Percentiles rank a stretch among this genome's conserved stretches.
These are phyloP conservation scores for Paradoxurus hermaphroditus DNA, from an alignment of 2,113 vertebrate species.

Conservation along the genomic window DNA sequence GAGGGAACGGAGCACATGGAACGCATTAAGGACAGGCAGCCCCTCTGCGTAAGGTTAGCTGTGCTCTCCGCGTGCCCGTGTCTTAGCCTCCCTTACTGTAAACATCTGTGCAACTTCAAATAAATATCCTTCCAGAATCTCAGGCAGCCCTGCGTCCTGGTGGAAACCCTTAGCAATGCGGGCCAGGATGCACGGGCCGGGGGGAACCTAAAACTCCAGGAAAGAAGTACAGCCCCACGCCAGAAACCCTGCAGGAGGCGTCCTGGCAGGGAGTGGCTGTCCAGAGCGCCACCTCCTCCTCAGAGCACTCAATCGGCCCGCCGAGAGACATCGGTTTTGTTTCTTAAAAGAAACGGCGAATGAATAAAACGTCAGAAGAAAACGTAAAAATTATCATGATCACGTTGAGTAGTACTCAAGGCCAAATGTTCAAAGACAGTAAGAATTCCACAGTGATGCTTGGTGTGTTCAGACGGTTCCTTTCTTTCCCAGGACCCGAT, in stretches of 20 bases:
- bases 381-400: conserved; percentile 77
- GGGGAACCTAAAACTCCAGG: not conserved
- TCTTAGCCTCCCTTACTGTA: not conserved
- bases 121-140: conserved; percentile 9
- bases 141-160: not conserved
- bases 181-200: not conserved
- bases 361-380: not conserved
- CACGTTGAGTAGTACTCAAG: conserved; percentile 62
- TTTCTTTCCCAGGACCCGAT: not conserved
- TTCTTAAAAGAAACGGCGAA: conserved; percentile 75
- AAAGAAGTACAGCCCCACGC: not conserved
- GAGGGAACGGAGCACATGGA: not conserved
- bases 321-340: conserved; percentile 71
- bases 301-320: conserved; percentile 69
- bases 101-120: conserved; percentile 27
- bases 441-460: not conserved
- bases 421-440: not conserved
- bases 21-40: not conserved
- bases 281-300: not conserved
- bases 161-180: not conserved
- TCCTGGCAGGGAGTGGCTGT: not conserved
- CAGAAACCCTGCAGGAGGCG: not conserved
- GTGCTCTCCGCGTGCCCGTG: not conserved
- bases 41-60: not conserved
- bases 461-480: not conserved